Evolutionary conservation across 2,888 invertebrate species (phyloP).

Genomic region (Mesopsocus fuscifrons): DNA sequence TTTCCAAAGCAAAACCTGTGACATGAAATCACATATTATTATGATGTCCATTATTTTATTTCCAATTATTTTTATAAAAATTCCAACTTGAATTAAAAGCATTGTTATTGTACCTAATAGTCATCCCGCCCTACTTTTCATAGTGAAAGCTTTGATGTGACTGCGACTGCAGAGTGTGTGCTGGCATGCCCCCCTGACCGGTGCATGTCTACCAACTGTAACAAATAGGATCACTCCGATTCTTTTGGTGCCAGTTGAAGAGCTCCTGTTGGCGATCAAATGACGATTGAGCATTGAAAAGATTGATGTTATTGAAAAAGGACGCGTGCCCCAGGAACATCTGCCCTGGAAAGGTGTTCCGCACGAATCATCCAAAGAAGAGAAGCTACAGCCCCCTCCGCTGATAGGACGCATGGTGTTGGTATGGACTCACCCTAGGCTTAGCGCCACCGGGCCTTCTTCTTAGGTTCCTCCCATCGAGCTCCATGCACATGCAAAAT

Average conservation of each 20-base stretch:
- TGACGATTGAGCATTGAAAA: neutral
- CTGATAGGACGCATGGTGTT: neutral
- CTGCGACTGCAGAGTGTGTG: too few species aligned
- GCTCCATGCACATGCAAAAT: neutral
- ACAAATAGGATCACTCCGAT: too few species aligned
- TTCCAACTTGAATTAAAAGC: too few species aligned
- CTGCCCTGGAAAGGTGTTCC: conserved; percentile 1
- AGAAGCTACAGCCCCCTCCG: neutral
- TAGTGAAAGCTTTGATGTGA: too few species aligned
- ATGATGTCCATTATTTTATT: too few species aligned
- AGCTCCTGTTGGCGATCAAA: neutral
- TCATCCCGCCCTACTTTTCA: too few species aligned
- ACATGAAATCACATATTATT: too few species aligned
- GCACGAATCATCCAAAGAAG: neutral
- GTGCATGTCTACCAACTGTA: too few species aligned
- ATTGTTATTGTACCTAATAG: too few species aligned
- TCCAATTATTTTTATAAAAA: too few species aligned
- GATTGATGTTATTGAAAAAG: conserved; percentile 6
- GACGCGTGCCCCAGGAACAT: conserved; percentile 8
- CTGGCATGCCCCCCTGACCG: too few species aligned
- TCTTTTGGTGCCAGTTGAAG: neutral
- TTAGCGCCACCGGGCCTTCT: neutral
- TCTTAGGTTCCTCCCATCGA: neutral
- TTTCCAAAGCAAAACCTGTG: too few species aligned
- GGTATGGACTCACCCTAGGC: neutral